Base-by-base conservation (phyloP, 2,797 vertebrate genomes). In the Poeciliopsis gracilis region DNA sequence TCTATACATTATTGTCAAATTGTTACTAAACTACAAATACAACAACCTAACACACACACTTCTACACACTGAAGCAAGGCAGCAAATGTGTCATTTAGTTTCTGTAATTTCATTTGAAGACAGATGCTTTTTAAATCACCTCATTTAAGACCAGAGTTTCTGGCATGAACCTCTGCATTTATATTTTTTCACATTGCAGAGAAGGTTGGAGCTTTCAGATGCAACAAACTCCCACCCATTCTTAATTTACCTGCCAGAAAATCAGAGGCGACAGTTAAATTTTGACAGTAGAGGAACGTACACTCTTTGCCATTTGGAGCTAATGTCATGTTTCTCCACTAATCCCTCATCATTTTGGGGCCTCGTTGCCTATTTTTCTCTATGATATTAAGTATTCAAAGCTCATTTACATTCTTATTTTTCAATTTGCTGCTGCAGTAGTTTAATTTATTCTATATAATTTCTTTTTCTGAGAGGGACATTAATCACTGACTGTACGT, bases 371-470 rank as follows among this genome's bases (percentile, higher is more conserved):
- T 96, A 95, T 97, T 98, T 97, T 96, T 96, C 96, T 96, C 97
- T 97, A 97, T 97, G 95, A 99, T 98, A 99, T 99, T 99, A 99
- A 98, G 98, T 98, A 99, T 99, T 99, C 98, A 99, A 98, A 99
- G 97, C 98, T 99, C 97, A 99, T 99, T 99, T 99, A 98, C 98
- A 99, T 99, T 97, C 98, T 99, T 99, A 99, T 99, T 99, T 99
- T 99, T 99, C 98, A 99, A 99, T 99, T 99, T 99, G 97, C 98
- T 99, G 98, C 97, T 97, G 97, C 97, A 98, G 98, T 99, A 99
- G 97, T 99, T 99, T 99, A 99, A 99, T 99, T 99, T 99, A 99
- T 99, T 99, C 97, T 97, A 98, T 99, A 99, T 99, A 98, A 99
- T 99, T 99, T 98, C 97, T 99, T 99, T 98, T 97, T 99, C 97